Evolutionary conservation across 2,888 invertebrate genomes (phyloP).

Genomic region (Andrena marginata): DNA sequence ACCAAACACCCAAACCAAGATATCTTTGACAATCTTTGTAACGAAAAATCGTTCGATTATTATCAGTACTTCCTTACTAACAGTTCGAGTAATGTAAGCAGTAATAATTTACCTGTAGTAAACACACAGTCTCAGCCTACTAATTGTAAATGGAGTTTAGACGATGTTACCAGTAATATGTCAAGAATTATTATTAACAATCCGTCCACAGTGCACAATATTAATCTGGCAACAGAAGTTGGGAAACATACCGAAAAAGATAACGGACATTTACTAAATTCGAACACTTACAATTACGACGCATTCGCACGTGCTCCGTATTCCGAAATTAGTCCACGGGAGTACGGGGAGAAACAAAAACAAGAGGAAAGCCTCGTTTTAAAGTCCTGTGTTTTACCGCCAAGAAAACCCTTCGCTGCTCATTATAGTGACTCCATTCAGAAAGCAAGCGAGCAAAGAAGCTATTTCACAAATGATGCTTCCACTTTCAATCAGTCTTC

Average conservation of each 20-base stretch:
- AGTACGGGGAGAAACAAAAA: neutral
- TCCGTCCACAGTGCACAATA: neutral
- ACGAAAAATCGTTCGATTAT: neutral
- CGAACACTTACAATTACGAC: neutral
- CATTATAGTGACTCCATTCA: neutral
- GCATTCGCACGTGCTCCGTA: neutral
- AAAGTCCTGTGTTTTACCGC: neutral
- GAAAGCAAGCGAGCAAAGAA: neutral
- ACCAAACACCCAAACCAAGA: neutral
- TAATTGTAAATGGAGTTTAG: neutral
- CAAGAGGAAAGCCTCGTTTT: neutral
- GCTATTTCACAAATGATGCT: neutral
- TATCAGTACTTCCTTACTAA: neutral
- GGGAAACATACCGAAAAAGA: neutral
- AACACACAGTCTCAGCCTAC: neutral
- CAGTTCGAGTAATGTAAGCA: neutral
- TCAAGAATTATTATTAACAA: neutral
- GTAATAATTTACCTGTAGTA: neutral
- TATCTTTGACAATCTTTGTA: neutral
- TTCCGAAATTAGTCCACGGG: neutral
- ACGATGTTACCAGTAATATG: neutral
- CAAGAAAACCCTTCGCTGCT: neutral
- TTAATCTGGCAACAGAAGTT: neutral
- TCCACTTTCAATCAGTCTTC: neutral
- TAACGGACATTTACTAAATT: neutral